Percentiles rank a stretch among this genome's conserved stretches.
These are phyloP conservation scores for Melanargia galathea DNA, from an alignment of 2,888 invertebrate species.

Conservation along the genomic window DNA sequence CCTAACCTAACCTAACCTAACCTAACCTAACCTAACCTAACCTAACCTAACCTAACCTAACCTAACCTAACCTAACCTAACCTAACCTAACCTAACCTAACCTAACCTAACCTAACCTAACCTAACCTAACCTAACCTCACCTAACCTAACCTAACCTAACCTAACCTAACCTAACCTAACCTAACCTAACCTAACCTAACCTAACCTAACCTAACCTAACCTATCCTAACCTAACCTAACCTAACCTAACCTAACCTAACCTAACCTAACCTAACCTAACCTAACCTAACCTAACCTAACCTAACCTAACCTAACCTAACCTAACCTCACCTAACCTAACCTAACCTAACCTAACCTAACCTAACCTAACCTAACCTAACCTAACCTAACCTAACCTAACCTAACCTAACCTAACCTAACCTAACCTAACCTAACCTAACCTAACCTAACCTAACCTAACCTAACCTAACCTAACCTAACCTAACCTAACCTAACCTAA, in stretches of 20 bases:
- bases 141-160: constrained; percentile 21
- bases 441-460: constrained; percentile 34
- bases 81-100: constrained; percentile 10
- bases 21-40: constrained; percentile 4
- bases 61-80: constrained; percentile 4
- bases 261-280: constrained; percentile 29
- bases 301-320: constrained; percentile 19
- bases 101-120: constrained; percentile 21
- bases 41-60: constrained; percentile 4
- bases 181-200: constrained; percentile 39
- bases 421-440: constrained; percentile 30
- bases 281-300: constrained; percentile 39
- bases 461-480: constrained; percentile 33
- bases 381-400: constrained; percentile 29
- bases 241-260: constrained; percentile 31
- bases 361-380: constrained; percentile 19
- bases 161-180: constrained; percentile 21
- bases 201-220: constrained; percentile 35
- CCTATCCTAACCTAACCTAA: constrained; percentile 25
- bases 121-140: constrained; percentile 20
- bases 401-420: constrained; percentile 28
- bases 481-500: constrained; percentile 39
- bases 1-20: neutral
- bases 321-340: constrained; percentile 19
- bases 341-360: constrained; percentile 29